Evolutionary conservation across 2,113 vertebrate species (phyloP), one percentile per base, ranked within the genome.

Genomic region (Hassar affinis): DNA sequence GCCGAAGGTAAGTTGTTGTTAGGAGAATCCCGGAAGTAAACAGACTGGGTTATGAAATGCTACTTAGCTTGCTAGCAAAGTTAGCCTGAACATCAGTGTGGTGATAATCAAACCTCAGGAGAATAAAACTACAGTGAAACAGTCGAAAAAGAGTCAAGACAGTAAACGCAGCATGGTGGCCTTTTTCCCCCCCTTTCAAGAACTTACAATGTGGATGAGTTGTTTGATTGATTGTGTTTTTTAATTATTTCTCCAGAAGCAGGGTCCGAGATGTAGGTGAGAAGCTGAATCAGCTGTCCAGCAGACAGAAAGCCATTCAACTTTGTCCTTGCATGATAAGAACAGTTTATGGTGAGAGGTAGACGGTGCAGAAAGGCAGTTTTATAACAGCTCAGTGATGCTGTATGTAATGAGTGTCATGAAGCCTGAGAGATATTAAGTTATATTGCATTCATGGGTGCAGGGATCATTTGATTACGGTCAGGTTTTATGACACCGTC

Each of bases 1-100:
- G 2, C 49, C 3, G 22, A 17, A 71, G 79, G 79, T 81, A 81
- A 71, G 80, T 0, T 71, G 49, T 69, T 52, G 62, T 64, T 38
- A 38, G 10, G 27, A 42, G 25, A 52, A 81, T 57, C 25, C 79
- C 64, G 49, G 49, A 81, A 56, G 51, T 54, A 35, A 54, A 56
- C 64, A n/a, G 77, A n/a, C 18, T 2, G 30, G 15, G 17, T 71
- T 56, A 27, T 27, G 10, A 35, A 56, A 52, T 66, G 80, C 33
- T 71, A 45, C 6, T 54, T 30, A 81, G 64, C 80, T 12, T 27
- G 38, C 35, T 45, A 30, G 57, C 74, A 22, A 54, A 56, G 38
- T 49, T 79, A 79, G 78, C 78, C 47, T 56, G 66, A 12, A 11
- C 35, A 6, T 27, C 33, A 56, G 74, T 12, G 27, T 2, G 7